Conservation (phyloP, 2,797 vertebrate species). For the Hemitrygon akajei region DNA sequence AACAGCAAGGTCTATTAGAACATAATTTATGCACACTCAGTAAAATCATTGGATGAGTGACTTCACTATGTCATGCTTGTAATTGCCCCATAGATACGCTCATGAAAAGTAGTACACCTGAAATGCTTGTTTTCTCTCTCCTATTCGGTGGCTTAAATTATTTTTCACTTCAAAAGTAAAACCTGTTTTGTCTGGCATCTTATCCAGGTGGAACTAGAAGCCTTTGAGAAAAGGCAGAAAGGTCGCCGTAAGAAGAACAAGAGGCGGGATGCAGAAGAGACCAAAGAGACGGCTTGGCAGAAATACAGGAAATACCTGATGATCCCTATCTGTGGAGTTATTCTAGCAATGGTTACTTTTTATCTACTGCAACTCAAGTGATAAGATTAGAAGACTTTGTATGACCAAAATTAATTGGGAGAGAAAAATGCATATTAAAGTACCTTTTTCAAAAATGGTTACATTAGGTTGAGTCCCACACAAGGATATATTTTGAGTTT, state of each 20-base stretch:
- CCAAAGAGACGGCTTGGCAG: conserved; percentile 56
- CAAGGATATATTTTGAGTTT: background rate
- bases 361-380: conserved; percentile 55
- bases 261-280: conserved; percentile 69
- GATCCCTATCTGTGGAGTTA: conserved; percentile 61
- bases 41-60: background rate
- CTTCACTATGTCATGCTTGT: background rate
- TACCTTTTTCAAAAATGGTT: background rate
- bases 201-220: conserved; percentile 83
- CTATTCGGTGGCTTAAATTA: too few species aligned
- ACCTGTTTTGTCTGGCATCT: background rate
- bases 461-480: background rate
- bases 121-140: too few species aligned
- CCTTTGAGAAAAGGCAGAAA: conserved; percentile 85
- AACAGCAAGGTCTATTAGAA: background rate
- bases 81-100: background rate
- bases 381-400: background rate
- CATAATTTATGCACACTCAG: too few species aligned
- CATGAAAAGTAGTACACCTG: background rate
- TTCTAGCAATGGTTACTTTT: conserved; percentile 64
- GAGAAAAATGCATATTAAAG: background rate
- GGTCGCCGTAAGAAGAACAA: conserved; percentile 76
- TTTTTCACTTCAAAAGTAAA: too few species aligned
- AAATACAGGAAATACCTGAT: conserved; percentile 67
- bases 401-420: background rate